phyloP scores from a whole-genome alignment of 2,797 vertebrate species.

The Pangasius sanitwongsei region DNA sequence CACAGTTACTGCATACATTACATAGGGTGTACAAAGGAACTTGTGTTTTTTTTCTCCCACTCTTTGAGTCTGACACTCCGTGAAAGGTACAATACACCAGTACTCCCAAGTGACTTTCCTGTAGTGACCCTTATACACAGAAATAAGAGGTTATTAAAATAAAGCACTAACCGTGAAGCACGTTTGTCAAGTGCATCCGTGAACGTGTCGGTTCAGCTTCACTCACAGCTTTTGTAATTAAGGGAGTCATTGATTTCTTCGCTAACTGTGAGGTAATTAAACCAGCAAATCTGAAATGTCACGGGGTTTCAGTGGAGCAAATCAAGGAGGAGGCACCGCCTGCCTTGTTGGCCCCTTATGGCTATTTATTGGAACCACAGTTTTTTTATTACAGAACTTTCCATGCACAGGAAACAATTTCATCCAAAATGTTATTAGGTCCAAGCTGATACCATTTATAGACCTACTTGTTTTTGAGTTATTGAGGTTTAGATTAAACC shows the following conservation, averaged over 20 bases:
- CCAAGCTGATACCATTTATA: background rate
- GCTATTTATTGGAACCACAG: background rate
- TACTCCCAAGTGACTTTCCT: slow-evolving; percentile 6
- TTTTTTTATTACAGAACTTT: background rate
- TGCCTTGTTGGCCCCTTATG: background rate
- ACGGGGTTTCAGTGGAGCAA: slow-evolving; percentile 43
- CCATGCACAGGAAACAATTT: background rate
- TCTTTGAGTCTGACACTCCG: background rate
- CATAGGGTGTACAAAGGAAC: background rate
- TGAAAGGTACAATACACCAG: background rate
- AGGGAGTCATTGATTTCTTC: slow-evolving; percentile 46
- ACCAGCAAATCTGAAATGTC: slow-evolving; percentile 57
- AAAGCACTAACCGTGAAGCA: slow-evolving; percentile 52
- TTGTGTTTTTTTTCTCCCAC: background rate
- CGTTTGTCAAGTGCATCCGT: slow-evolving; percentile 38
- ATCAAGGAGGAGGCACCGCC: slow-evolving; percentile 33
- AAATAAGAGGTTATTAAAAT: slow-evolving; percentile 48
- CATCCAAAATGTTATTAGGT: background rate
- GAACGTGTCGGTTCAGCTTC: slow-evolving; percentile 44
- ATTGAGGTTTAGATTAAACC: background rate
- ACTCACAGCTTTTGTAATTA: slow-evolving; percentile 56
- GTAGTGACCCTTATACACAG: background rate
- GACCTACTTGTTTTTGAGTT: background rate
- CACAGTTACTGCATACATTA: background rate
- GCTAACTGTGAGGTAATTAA: slow-evolving; percentile 62